phyloP scores from a whole-genome alignment of 2,797 vertebrate genomes.

The Gallinago nigripennis region DNA sequence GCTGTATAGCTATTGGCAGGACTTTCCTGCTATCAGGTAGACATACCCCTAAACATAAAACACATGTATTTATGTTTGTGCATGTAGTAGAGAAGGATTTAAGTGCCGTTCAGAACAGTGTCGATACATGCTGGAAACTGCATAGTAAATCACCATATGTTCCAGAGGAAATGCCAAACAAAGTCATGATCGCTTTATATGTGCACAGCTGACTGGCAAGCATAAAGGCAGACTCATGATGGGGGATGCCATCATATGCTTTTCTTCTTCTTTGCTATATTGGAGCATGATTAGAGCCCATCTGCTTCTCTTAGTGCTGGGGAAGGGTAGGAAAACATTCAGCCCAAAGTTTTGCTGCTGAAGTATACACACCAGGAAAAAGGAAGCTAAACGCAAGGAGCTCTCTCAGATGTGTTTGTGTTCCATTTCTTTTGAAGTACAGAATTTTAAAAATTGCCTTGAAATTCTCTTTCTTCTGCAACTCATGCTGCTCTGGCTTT shows the following conservation, averaged over 20 bases:
- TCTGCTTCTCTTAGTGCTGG: slow-evolving; percentile 26
- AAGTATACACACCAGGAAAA: neutral
- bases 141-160: slow-evolving; percentile 60
- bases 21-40: neutral
- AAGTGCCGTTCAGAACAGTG: neutral
- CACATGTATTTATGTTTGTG: neutral
- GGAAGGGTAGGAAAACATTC: neutral
- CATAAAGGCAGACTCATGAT: slow-evolving; percentile 31
- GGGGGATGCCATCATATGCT: slow-evolving; percentile 45
- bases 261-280: slow-evolving; percentile 31
- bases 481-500: neutral
- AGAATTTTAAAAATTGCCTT: neutral
- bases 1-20: neutral
- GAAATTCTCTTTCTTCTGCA: neutral
- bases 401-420: neutral
- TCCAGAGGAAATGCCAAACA: slow-evolving; percentile 60
- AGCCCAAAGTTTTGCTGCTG: slow-evolving; percentile 30
- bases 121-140: slow-evolving; percentile 1
- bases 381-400: neutral
- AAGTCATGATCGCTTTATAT: slow-evolving; percentile 44
- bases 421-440: neutral
- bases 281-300: slow-evolving; percentile 17
- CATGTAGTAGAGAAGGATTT: neutral
- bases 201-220: slow-evolving; percentile 56
- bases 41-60: neutral